These are phyloP conservation scores for Pseudonaja textilis DNA, from an alignment of 2,113 vertebrate genomes.

Conservation along the genomic window DNA sequence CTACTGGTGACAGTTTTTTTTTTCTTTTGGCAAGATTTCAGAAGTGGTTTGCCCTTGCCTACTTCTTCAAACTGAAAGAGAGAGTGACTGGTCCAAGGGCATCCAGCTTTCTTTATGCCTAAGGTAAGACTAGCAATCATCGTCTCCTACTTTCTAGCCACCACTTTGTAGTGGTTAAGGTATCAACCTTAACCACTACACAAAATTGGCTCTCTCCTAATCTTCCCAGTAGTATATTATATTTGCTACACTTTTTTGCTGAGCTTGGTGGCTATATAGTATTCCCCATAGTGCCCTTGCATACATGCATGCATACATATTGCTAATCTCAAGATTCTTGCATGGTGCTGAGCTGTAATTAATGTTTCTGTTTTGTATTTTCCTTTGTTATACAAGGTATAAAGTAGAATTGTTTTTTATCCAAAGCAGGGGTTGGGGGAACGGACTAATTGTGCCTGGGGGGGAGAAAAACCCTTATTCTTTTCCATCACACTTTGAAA, in stretches of 20 bases:
- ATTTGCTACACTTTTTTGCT: not conserved
- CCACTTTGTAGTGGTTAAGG: too few relatives aligned
- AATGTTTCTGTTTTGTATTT: not conserved
- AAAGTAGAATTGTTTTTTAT: not conserved
- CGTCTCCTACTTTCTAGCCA: not conserved
- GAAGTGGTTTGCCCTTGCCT: not conserved
- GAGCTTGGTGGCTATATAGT: not conserved
- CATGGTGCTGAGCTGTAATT: not conserved
- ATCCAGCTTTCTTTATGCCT: not conserved
- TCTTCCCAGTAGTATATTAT: not conserved
- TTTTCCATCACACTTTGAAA: not conserved
- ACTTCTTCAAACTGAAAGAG: not conserved
- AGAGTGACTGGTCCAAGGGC: not conserved
- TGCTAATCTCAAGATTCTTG: not conserved
- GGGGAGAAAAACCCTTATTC: not conserved
- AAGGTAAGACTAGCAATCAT: not conserved
- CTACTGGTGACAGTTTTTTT: not conserved
- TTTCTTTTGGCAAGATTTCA: not conserved
- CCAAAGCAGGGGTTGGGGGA: not conserved
- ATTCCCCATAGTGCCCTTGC: not conserved
- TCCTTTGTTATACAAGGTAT: not conserved
- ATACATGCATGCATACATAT: not conserved
- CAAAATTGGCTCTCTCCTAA: not conserved
- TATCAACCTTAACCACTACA: not conserved
- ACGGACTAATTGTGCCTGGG: too few relatives aligned